Conservation (phyloP, 2,113 vertebrate species). For the Ictidomys tridecemlineatus region DNA sequence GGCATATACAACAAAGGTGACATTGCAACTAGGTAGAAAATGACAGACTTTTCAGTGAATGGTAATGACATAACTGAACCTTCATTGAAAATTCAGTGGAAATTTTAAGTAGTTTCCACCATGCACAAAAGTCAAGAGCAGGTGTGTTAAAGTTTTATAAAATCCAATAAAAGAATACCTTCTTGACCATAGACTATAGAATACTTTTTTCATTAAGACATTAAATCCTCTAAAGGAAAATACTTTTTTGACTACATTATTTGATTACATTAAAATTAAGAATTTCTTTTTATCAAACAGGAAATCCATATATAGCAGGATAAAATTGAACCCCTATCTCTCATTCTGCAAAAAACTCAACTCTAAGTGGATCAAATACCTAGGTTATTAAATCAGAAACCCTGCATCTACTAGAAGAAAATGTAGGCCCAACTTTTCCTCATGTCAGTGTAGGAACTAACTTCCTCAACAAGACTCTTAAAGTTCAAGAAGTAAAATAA, state of each 20-base stretch:
- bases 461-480: no score
- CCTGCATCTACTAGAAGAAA: no score
- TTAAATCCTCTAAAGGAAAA: conserved; percentile 20
- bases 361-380: no score
- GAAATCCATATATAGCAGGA: background rate
- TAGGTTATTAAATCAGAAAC: no score
- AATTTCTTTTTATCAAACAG: background rate
- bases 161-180: background rate
- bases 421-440: no score
- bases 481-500: no score
- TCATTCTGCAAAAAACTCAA: no score
- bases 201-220: background rate
- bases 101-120: background rate
- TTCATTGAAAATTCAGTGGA: background rate
- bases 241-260: background rate
- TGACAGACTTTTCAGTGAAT: background rate
- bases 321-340: no score
- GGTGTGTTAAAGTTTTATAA: conserved; percentile 15
- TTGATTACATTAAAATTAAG: conserved; percentile 22
- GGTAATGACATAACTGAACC: background rate
- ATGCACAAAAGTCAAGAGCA: background rate
- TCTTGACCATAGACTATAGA: background rate
- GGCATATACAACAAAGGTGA: background rate
- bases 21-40: background rate
- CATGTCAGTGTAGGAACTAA: no score